Conservation (phyloP, 2,888 invertebrate genomes). For the Drosophila hamatofila region DNA sequence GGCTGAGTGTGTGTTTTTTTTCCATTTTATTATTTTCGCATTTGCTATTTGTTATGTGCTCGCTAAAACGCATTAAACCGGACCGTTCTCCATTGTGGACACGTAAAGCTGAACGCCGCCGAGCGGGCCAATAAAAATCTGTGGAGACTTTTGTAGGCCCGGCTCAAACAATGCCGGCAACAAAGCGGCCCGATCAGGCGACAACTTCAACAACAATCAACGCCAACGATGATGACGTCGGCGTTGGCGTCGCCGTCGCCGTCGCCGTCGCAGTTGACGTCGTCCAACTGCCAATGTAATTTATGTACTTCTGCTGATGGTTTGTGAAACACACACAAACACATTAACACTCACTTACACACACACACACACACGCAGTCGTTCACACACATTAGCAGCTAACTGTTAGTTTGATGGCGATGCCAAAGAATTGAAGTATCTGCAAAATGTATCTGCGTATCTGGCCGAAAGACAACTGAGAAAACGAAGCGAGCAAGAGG, state of each 20-base stretch:
- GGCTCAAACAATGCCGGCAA: constrained; percentile 54
- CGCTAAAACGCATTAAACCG: constrained; percentile 51
- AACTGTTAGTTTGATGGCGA: constrained; percentile 56
- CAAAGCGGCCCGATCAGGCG: constrained; percentile 45
- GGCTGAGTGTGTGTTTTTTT: not conserved
- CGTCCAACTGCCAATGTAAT: constrained; percentile 76
- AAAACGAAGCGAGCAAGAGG: constrained; percentile 5
- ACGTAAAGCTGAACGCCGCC: constrained; percentile 24
- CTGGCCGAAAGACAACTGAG: constrained; percentile 14
- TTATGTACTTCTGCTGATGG: constrained; percentile 67
- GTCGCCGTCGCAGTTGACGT: constrained; percentile 17
- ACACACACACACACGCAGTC: not conserved
- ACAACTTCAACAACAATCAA: constrained; percentile 49
- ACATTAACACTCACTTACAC: constrained; percentile 12
- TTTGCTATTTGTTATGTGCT: constrained; percentile 29
- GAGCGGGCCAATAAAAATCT: constrained; percentile 41
- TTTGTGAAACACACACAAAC: constrained; percentile 53
- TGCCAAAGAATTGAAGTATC: constrained; percentile 42
- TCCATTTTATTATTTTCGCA: constrained; percentile 2
- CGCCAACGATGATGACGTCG: constrained; percentile 22
- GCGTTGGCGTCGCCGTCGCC: constrained; percentile 31
- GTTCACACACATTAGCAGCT: constrained; percentile 36
- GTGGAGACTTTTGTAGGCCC: constrained; percentile 30
- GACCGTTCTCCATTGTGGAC: constrained; percentile 20
- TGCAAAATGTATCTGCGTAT: constrained; percentile 54